Conservation (phyloP, 2,797 vertebrate genomes). For the Poecilia picta region DNA sequence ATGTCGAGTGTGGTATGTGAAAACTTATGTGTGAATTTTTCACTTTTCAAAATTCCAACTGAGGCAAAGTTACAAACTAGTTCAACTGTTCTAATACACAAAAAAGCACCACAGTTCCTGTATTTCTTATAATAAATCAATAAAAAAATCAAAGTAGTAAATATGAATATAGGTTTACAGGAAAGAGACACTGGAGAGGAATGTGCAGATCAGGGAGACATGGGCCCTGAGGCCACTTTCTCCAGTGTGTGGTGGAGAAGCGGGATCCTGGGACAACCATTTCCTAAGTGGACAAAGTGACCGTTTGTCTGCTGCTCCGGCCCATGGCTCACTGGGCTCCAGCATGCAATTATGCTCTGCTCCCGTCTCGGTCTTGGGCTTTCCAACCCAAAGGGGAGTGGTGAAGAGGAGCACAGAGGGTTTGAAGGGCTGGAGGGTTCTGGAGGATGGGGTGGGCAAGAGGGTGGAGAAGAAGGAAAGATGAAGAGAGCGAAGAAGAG, state of each 20-base stretch:
- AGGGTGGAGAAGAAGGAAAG: conserved; percentile 47
- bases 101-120: background rate
- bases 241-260: conserved; percentile 77
- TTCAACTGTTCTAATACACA: background rate
- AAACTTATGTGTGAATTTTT: background rate
- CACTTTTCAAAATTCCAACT: background rate
- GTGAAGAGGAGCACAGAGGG: conserved; percentile 41
- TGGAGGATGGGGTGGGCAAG: conserved; percentile 25
- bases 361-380: conserved; percentile 73
- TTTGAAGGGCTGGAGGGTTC: conserved; percentile 7
- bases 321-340: conserved; percentile 73
- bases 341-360: conserved; percentile 78
- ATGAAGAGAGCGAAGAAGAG: conserved; percentile 56
- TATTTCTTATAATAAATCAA: background rate
- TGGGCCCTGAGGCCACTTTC: conserved; percentile 61
- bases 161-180: conserved; percentile 4
- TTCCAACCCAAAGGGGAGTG: conserved; percentile 68
- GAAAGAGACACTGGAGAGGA: conserved; percentile 33
- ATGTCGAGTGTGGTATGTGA: background rate
- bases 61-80: background rate
- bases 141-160: background rate
- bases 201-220: conserved; percentile 64
- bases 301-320: conserved; percentile 77
- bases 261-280: conserved; percentile 83
- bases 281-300: conserved; percentile 83